Evolutionary conservation across 2,888 invertebrate genomes (phyloP).

Genomic region (Malacosoma neustria): DNA sequence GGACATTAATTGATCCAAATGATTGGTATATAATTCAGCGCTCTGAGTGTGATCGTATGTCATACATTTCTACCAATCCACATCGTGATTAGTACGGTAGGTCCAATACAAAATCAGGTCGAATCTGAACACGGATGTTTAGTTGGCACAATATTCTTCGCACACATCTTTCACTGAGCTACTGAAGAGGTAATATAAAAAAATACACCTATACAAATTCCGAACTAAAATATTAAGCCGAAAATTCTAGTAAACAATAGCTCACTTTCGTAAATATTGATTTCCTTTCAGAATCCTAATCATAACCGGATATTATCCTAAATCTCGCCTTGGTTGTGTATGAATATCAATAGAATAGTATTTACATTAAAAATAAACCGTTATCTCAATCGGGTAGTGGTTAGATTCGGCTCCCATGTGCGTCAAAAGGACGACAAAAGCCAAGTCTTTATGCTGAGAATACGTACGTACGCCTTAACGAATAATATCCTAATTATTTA

Average conservation of each 20-base stretch:
- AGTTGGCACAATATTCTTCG: neutral
- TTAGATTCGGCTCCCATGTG: neutral
- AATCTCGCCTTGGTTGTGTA: neutral
- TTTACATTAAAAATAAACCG: slow-evolving; percentile 65
- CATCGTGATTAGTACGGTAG: too few species aligned
- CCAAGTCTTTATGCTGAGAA: neutral
- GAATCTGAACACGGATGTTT: neutral
- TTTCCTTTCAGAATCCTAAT: too few species aligned
- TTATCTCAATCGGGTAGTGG: slow-evolving; percentile 64
- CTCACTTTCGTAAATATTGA: neutral
- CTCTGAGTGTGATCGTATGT: too few species aligned
- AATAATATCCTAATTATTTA: slow-evolving; percentile 13
- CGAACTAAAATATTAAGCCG: too few species aligned
- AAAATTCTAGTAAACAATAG: slow-evolving; percentile 1
- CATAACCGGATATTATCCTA: neutral
- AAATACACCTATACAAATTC: too few species aligned
- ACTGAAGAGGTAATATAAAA: too few species aligned
- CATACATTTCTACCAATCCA: too few species aligned
- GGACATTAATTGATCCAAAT: too few species aligned
- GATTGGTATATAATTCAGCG: too few species aligned
- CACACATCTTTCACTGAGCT: neutral
- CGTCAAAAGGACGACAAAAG: neutral
- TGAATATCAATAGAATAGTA: slow-evolving; percentile 13
- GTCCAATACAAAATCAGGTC: too few species aligned
- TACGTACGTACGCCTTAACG: neutral